Conservation (phyloP, 2,888 invertebrate genomes). For the Hydraecia micacea region DNA sequence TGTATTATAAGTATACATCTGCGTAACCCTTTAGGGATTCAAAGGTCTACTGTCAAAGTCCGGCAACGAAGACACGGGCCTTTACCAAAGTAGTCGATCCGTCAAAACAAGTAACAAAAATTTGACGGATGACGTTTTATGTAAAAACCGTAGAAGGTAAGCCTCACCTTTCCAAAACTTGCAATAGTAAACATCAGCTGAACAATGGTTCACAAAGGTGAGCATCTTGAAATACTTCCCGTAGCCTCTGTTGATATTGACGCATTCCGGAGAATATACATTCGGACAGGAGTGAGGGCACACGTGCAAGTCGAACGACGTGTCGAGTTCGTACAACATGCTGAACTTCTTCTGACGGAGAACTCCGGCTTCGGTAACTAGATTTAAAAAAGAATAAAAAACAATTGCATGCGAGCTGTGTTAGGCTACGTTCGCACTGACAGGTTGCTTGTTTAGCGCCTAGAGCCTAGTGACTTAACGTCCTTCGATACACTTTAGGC, state of each 20-base stretch:
- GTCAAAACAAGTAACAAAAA: no score
- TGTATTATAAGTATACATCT: no score
- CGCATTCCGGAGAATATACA: conserved; percentile 75
- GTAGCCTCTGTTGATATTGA: conserved; percentile 73
- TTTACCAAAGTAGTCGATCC: no score
- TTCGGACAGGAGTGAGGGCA: conserved; percentile 77
- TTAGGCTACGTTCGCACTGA: no score
- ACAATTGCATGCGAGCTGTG: no score
- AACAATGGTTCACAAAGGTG: conserved; percentile 80
- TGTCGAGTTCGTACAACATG: conserved; percentile 67
- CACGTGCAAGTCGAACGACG: conserved; percentile 70
- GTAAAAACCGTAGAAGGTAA: neutral
- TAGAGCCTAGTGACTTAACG: no score
- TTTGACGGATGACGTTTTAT: neutral
- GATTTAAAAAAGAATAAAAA: neutral
- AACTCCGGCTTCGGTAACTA: neutral
- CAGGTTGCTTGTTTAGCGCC: no score
- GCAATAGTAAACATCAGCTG: conserved; percentile 79
- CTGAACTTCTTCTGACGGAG: conserved; percentile 46
- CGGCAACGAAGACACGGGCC: no score
- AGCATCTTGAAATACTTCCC: conserved; percentile 77
- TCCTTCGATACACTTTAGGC: no score
- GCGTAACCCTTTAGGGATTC: no score
- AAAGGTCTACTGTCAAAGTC: no score
- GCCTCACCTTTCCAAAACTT: conserved; percentile 72